Conservation (phyloP, 2,797 vertebrate genomes). For the Taenioides sp. region DNA sequence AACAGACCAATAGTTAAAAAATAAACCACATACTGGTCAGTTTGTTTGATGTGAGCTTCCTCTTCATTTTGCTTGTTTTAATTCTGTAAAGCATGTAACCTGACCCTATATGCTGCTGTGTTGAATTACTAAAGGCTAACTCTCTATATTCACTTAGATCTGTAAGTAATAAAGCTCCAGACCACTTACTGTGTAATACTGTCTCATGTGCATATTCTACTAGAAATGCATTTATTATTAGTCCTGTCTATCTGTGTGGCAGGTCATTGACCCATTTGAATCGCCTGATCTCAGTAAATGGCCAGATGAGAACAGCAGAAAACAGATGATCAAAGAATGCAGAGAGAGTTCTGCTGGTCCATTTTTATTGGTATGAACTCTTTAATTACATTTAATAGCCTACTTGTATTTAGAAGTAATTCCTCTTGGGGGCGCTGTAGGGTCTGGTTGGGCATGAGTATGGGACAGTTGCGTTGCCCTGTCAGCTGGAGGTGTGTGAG, state of each 20-base stretch:
- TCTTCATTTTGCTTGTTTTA: slow-evolving; percentile 28
- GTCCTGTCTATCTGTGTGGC: not conserved
- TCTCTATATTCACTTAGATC: slow-evolving; percentile 31
- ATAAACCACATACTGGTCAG: not conserved
- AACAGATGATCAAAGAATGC: slow-evolving; percentile 75
- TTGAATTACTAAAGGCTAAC: slow-evolving; percentile 10
- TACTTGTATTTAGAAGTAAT: not conserved
- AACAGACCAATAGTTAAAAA: not conserved
- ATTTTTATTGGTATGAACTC: slow-evolving; percentile 77
- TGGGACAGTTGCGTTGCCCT: slow-evolving; percentile 67
- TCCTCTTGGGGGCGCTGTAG: slow-evolving; percentile 65
- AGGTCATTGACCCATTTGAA: slow-evolving; percentile 82
- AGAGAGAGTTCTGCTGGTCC: slow-evolving; percentile 73
- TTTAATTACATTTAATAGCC: not conserved
- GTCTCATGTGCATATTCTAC: not conserved
- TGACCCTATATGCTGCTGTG: slow-evolving; percentile 18
- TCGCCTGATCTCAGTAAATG: slow-evolving; percentile 64
- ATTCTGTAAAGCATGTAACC: slow-evolving; percentile 29
- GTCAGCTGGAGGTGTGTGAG: slow-evolving; percentile 74
- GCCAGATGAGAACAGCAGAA: slow-evolving; percentile 68
- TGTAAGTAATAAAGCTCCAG: slow-evolving; percentile 16
- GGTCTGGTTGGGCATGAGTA: slow-evolving; percentile 79
- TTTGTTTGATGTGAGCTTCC: slow-evolving; percentile 2
- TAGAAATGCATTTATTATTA: not conserved
- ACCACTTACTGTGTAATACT: not conserved